Evolutionary conservation across 2,113 vertebrate genomes (phyloP), one percentile per base, ranked within the genome.

Genomic region (Prochilodus magdalenae): DNA sequence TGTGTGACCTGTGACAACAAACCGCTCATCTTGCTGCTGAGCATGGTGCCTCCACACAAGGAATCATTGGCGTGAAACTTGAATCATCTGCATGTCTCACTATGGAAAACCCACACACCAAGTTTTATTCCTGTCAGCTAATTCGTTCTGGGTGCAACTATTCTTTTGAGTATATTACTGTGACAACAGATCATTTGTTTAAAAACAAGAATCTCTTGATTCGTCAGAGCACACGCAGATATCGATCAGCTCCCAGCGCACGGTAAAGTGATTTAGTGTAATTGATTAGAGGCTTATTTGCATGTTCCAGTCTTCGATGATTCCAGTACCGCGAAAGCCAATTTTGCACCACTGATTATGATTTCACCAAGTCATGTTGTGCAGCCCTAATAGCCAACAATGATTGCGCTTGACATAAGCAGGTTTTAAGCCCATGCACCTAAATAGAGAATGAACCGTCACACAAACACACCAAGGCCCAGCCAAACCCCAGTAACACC

Each of bases 341-440:
- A 12, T 26, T 13, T 13, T n/a, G 57, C 49, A 51, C 1, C 15
- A 51, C 1, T 16, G 49, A 51, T 51, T 51, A 57, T n/a, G 20
- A 24, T 1, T n/a, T n/a, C n/a, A n/a, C n/a, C n/a, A 13, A 6
- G 14, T 15, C 13, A 24, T 26, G 20, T 26, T 72, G 24, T 14
- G 15, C 47, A 57, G 20, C 30, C n/a, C 66, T 44, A 70, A 33
- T 13, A 67, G 29, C 7, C 87, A 87, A 57, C 85, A 82, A 82
- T 90, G 85, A 89, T 90, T 93, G 86, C 89, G 88, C 81, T 86
- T 16, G 33, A 74, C n/a, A 75, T 51, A 71, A 83, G 27, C 53
- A 66, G 69, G 10, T 59, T 82, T 51, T 33, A 13, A 53, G 62
- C 79, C 11, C 72, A 81, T 10, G 70, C 12, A 62, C 53, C 8